Conservation (phyloP, 1,140 invertebrate genomes). For the Drosophila bocqueti region DNA sequence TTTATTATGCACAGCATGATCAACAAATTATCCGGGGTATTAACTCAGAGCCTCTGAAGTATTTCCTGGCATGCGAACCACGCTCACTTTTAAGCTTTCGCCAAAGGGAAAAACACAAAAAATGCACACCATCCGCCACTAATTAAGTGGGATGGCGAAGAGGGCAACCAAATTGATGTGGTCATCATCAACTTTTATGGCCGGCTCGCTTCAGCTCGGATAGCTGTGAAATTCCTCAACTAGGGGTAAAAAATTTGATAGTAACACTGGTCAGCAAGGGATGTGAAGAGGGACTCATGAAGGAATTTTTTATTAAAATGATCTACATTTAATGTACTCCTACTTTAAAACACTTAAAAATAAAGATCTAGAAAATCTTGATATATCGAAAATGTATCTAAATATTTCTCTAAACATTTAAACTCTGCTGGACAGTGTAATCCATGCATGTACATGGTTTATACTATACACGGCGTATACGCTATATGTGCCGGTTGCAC, state of each 20-base stretch:
- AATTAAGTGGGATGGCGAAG: conserved; percentile 54
- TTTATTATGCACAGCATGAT: conserved; percentile 16
- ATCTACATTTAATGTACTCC: background rate
- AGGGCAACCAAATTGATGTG: conserved; percentile 57
- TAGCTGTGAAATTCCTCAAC: conserved; percentile 19
- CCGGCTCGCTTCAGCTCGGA: conserved; percentile 9
- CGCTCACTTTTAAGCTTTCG: conserved; percentile 29
- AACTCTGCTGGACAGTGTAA: background rate
- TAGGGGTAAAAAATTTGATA: conserved; percentile 27
- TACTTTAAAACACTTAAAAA: too few species aligned
- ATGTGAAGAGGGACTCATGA: background rate
- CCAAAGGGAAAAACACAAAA: background rate
- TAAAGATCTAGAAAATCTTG: background rate
- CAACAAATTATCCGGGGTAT: conserved; percentile 26
- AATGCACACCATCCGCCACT: conserved; percentile 25
- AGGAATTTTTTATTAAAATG: background rate
- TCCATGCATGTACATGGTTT: conserved; percentile 6
- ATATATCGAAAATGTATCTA: background rate
- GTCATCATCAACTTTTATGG: conserved; percentile 66
- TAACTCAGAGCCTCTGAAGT: conserved; percentile 20
- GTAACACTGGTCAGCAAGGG: background rate
- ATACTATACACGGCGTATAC: conserved; percentile 20
- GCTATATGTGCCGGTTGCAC: conserved; percentile 31
- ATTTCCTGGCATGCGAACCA: conserved; percentile 28
- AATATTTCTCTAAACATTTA: background rate